phyloP scores from a whole-genome alignment of 2,113 vertebrate genomes.

The Cinclus cinclus region DNA sequence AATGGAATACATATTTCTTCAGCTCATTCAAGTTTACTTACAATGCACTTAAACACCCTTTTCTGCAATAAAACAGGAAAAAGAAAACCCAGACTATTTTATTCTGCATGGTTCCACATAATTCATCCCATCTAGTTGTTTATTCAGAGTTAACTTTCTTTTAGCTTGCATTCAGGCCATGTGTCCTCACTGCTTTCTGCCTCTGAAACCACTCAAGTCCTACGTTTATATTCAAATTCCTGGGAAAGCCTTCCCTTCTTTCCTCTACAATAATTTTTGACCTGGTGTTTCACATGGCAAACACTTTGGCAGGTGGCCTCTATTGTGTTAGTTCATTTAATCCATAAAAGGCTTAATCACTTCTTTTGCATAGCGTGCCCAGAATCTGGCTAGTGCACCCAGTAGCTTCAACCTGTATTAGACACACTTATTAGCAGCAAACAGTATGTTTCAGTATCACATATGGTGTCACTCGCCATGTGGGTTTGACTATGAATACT shows the following conservation, averaged over 20 bases:
- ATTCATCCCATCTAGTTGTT: neutral
- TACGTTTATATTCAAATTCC: neutral
- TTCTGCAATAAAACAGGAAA: neutral
- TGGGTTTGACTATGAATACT: neutral
- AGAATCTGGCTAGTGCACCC: neutral
- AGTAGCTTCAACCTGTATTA: constrained; percentile 1
- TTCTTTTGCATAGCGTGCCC: neutral
- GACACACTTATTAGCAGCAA: constrained; percentile 12
- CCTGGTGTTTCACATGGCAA: neutral
- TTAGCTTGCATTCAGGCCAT: neutral
- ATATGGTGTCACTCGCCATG: neutral
- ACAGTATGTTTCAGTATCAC: neutral
- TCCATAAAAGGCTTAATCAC: constrained; percentile 7
- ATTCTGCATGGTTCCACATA: neutral
- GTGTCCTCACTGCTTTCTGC: neutral
- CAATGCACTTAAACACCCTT: neutral
- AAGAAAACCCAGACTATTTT: neutral
- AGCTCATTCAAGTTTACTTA: neutral
- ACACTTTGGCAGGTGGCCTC: neutral
- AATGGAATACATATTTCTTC: neutral
- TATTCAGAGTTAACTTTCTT: neutral
- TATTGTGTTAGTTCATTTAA: neutral
- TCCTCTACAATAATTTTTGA: neutral
- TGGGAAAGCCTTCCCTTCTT: constrained; percentile 16
- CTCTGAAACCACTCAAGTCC: neutral